Evolutionary conservation across 2,888 invertebrate genomes (phyloP), one percentile per base, ranked within the genome.

Genomic region (Plusia festucae): DNA sequence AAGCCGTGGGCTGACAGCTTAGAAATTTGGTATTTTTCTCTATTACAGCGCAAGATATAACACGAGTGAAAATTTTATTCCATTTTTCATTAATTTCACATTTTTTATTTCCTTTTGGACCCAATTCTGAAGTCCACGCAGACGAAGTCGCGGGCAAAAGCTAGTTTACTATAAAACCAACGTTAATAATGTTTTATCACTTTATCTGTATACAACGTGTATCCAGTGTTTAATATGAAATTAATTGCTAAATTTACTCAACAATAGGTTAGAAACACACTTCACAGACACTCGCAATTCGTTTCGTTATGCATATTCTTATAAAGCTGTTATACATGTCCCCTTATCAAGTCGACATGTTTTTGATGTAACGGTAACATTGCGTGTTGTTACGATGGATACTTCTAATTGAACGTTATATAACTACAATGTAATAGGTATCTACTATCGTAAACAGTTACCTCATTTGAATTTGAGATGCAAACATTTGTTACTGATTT

Each of bases 301-400:
- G 60, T 82, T 82, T 80, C 73, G 69, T 70, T 76, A 78, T 78
- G 76, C 70, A 81, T 82, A 74, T 79, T 72, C 65, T 60, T 68
- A 55, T 64, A 78, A 74, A 82, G 83, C 73, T 81, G 82, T 81
- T 83, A 78, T 81, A 81, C 82, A 70, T 79, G 82, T 85, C 82
- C 76, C 79, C 79, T 82, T 79, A 79, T 82, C 84, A 79, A 68
- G 58, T 73, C 68, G 79, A 80, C 86, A 78, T 82, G 86, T 85
- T 85, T 83, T 80, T 82, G 79, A 82, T 81, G 84, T 84, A 85
- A 84, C 82, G 73, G 78, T 77, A 78, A 84, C 82, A 79, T 86
- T 82, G 87, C 88, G 82, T 88, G 87, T 60, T 80, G 76, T 81
- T 83, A 80, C 81, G 79, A 79, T 79, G 78, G 78, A 73, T 80